A percentile compares a stretch with the other conserved stretches of the same genome.
Conservation (phyloP, 2,113 vertebrate genomes). For the Bostrychus sinensis region DNA sequence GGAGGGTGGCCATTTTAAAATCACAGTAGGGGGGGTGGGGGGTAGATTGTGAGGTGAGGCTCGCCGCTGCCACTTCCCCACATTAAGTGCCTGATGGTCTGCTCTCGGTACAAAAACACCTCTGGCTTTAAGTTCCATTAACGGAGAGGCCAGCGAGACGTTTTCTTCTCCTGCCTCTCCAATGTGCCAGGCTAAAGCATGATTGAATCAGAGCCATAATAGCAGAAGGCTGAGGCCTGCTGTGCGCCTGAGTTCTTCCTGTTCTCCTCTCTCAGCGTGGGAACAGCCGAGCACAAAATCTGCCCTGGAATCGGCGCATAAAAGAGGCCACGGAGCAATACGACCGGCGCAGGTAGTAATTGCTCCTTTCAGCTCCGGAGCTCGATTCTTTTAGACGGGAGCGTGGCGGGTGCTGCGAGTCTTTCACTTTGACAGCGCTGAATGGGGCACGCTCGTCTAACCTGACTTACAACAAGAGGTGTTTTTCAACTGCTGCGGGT, state of each 20-base stretch:
- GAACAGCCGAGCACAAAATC: constrained; percentile 63
- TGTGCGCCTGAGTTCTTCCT: constrained; percentile 69
- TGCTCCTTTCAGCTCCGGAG: constrained; percentile 52
- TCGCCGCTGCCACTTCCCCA: constrained; percentile 47
- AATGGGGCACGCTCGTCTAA: constrained; percentile 24
- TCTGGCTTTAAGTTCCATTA: constrained; percentile 67
- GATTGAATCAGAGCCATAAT: constrained; percentile 74
- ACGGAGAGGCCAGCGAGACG: constrained; percentile 36
- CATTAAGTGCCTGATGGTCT: constrained; percentile 58
- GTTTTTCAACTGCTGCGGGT: constrained; percentile 14
- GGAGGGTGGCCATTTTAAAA: constrained; percentile 68
- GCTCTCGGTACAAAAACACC: constrained; percentile 58
- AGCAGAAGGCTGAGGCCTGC: constrained; percentile 73
- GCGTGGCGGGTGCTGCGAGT: constrained; percentile 10
- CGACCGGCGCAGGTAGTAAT: constrained; percentile 59
- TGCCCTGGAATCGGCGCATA: constrained; percentile 53
- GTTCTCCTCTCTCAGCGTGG: constrained; percentile 69
- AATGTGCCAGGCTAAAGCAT: constrained; percentile 47
- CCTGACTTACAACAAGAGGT: constrained; percentile 21
- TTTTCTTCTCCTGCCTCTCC: constrained; percentile 34
- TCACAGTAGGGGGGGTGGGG: constrained; percentile 14
- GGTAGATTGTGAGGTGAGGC: constrained; percentile 53
- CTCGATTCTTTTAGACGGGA: constrained; percentile 28
- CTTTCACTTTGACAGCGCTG: constrained; percentile 28
- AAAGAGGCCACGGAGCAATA: constrained; percentile 49